Evolutionary conservation across 1,140 invertebrate species (phyloP).

Genomic region (Magallana gigas): DNA sequence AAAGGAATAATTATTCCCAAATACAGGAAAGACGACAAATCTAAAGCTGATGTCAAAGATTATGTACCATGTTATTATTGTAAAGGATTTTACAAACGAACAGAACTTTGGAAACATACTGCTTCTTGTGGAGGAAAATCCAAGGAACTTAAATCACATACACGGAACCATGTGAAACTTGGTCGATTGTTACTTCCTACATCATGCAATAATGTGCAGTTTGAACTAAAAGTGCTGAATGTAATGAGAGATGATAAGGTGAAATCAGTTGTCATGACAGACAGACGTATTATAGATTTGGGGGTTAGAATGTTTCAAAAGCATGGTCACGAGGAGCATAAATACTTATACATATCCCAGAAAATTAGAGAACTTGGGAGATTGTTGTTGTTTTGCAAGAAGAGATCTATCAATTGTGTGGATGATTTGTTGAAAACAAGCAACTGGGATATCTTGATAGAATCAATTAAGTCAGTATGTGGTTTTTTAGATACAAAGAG

Average conservation of each 20-base stretch:
- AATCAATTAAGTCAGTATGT: neutral
- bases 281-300: neutral
- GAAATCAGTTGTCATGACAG: neutral
- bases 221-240: neutral
- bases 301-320: neutral
- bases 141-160: neutral
- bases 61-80: conserved; percentile 40
- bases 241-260: conserved; percentile 35
- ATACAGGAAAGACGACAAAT: neutral
- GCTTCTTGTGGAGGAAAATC: neutral
- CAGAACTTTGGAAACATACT: conserved; percentile 37
- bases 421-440: neutral
- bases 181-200: neutral
- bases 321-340: neutral
- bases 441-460: conserved; percentile 9
- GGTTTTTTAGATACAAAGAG: neutral
- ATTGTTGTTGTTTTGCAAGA: neutral
- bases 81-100: neutral
- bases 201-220: neutral
- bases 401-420: neutral
- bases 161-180: neutral
- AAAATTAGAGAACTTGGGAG: neutral
- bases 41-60: neutral
- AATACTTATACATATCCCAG: conserved; percentile 15
- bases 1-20: conserved; percentile 38